Conservation (phyloP, 2,797 vertebrate genomes). For the Peromyscus nudipes region DNA sequence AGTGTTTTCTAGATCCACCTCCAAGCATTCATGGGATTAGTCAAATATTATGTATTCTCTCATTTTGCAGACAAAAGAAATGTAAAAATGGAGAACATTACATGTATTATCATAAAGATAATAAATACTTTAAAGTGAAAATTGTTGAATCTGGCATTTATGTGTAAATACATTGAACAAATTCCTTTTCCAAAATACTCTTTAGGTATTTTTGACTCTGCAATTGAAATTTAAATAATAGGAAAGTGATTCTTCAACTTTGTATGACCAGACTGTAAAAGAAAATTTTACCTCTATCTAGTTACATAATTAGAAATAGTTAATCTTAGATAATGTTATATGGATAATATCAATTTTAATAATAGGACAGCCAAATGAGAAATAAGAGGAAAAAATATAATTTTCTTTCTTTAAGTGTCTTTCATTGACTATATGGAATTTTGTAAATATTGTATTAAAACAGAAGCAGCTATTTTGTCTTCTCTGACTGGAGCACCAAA, state of each 20-base stretch:
- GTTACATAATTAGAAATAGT: constrained; percentile 21
- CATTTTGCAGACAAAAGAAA: not conserved
- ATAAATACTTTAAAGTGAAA: not conserved
- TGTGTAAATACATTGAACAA: not conserved
- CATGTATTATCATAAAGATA: not conserved
- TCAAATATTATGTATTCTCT: not conserved
- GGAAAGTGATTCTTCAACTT: not conserved
- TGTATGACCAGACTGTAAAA: not conserved
- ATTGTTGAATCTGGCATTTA: not conserved
- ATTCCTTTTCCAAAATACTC: not conserved
- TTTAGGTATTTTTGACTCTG: not conserved
- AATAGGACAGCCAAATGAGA: not conserved
- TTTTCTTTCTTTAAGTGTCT: accelerated
- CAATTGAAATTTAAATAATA: constrained; percentile 18
- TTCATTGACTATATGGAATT: not conserved
- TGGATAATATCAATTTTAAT: not conserved
- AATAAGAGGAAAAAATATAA: not conserved
- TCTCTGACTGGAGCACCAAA: not conserved
- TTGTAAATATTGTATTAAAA: constrained; percentile 13
- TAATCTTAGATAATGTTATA: not conserved
- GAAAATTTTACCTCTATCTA: not conserved
- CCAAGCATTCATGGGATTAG: not conserved
- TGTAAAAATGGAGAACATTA: not conserved
- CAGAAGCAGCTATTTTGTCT: not conserved
- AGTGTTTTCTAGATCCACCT: not conserved